Base-by-base conservation (phyloP, 2,888 invertebrate genomes). In the Sarcophaga carnaria region DNA sequence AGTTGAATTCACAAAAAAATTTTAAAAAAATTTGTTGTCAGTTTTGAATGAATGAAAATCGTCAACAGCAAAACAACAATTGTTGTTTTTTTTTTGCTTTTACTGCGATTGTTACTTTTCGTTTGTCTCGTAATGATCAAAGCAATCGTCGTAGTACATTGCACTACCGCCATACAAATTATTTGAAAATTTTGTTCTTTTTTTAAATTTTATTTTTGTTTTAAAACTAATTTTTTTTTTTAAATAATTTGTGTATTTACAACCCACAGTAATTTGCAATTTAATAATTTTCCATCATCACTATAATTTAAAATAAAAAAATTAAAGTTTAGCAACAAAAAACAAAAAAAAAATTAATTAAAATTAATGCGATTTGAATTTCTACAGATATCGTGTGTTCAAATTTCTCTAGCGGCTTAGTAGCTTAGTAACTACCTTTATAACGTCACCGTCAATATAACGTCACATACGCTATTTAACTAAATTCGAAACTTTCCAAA, bases 41-140 rank as follows among this genome's bases (percentile, higher is more conserved):
- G 37, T 54, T 54, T 54, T 3, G 54, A 54, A 54, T 54, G 54
- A 54, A 85, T 63, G 67, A 69, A 80, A 80, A 63, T 60, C 80
- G 83, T 80, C 83, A 67, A 80, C 69, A 45, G 47, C 67, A 77
- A 67, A 25, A 63, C 60, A 67, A 49, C 45, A 54, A 67, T 62
- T 80, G 75, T 80, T 84, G 70, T 76, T 74, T 20, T 66, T 67
- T 8, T 25, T 64, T 64, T 20, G 17, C 12, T 70, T 70, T 22
- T 76, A 20, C 71, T 22, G 59, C 62, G 45, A 37, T 74, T 64
- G 27, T 49, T 47, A 14, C 62, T 63, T 6, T 74, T 66, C 5
- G 45, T 77, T 60, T 66, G 72, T 83, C 78, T 72, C 77, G 71
- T 71, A 77, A 60, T 72, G 83, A 83, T 83, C 78, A 78, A 59